A percentile compares a stretch with the other conserved stretches of the same genome.
phyloP scores from a whole-genome alignment of 2,797 vertebrate species.

The Tiaroga cobitis region DNA sequence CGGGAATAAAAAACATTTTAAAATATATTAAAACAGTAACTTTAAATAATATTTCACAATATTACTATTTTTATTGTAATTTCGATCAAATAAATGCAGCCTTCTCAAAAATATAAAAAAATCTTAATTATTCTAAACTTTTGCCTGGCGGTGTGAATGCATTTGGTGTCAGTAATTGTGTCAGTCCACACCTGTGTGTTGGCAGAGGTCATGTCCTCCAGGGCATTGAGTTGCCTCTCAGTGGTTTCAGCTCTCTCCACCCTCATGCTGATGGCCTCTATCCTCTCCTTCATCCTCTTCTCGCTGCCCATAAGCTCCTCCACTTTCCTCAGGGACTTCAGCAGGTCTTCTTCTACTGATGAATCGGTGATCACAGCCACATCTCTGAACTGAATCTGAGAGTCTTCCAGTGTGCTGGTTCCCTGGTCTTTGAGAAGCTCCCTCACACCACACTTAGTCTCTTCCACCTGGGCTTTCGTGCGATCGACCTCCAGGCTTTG shows the following conservation, averaged over 20 bases:
- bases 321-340: slow-evolving; percentile 67
- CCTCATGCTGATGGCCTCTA: slow-evolving; percentile 68
- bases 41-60: neutral
- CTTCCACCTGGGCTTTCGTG: slow-evolving; percentile 59
- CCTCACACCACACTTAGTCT: slow-evolving; percentile 33
- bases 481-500: slow-evolving; percentile 64
- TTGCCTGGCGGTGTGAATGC: neutral
- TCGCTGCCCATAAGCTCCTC: slow-evolving; percentile 69
- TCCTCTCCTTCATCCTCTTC: slow-evolving; percentile 63
- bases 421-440: slow-evolving; percentile 56
- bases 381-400: slow-evolving; percentile 63
- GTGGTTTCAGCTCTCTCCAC: slow-evolving; percentile 68
- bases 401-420: slow-evolving; percentile 60
- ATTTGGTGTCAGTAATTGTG: neutral
- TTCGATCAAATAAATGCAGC: neutral
- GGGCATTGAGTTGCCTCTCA: slow-evolving; percentile 59
- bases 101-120: neutral
- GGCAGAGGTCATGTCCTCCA: slow-evolving; percentile 60
- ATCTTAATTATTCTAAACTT: neutral
- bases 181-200: slow-evolving; percentile 38
- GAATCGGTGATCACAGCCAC: slow-evolving; percentile 65
- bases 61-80: neutral
- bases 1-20: neutral
- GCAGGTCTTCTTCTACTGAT: slow-evolving; percentile 61
- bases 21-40: neutral